Conservation (phyloP, 2,797 vertebrate genomes). For the Linurgus olivaceus region DNA sequence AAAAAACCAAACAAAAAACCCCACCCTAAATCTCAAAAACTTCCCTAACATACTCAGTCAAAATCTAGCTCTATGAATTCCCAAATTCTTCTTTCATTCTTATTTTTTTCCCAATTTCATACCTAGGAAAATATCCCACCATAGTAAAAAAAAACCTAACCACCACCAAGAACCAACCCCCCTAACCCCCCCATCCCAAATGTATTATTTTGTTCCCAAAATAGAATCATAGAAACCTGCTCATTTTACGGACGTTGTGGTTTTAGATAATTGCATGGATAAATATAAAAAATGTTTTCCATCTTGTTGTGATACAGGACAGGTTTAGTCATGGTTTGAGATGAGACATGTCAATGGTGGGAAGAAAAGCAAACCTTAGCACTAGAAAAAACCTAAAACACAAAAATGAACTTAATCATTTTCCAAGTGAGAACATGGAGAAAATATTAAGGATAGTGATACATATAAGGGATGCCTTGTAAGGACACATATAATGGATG, state of each 20-base stretch:
- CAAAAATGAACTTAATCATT: not conserved
- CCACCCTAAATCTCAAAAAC: fast-evolving
- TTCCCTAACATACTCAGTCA: fast-evolving
- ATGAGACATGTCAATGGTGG: not conserved
- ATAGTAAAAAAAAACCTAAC: not conserved
- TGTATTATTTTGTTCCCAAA: not conserved
- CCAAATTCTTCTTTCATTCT: not conserved
- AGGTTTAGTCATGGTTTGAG: not conserved
- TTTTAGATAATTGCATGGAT: not conserved
- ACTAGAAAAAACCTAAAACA: not conserved
- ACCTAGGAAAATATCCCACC: not conserved
- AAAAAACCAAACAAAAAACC: not conserved
- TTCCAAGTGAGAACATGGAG: not conserved
- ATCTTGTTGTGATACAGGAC: not conserved
- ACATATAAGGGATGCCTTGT: not conserved
- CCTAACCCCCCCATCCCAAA: fast-evolving
- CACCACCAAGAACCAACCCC: not conserved
- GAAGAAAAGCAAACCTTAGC: not conserved
- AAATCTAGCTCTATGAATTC: not conserved
- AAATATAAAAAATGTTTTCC: not conserved
- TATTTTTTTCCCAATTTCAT: not conserved
- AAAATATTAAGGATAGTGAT: not conserved
- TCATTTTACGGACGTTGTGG: not conserved
- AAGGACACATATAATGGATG: not conserved
- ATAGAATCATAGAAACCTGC: not conserved